These are phyloP conservation scores for Corythornis cristatus DNA, from an alignment of 2,113 vertebrate genomes.

Conservation along the genomic window DNA sequence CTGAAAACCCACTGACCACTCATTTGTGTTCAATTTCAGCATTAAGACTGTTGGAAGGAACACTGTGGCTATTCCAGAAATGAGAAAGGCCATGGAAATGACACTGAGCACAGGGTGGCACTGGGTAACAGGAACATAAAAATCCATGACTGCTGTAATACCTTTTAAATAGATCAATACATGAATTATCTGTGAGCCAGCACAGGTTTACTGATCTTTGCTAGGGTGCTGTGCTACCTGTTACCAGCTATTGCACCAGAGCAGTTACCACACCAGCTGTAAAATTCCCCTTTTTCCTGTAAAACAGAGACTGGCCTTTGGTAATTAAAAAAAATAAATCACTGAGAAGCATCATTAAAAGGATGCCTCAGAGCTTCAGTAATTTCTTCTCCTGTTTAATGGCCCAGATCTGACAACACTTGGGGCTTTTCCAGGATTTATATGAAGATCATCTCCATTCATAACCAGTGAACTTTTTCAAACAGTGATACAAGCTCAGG, in stretches of 20 bases:
- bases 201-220: not conserved
- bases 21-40: not conserved
- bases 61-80: not conserved
- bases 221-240: not conserved
- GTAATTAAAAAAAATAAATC: not conserved
- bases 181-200: not conserved
- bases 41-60: not conserved
- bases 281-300: not conserved
- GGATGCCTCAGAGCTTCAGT: not conserved
- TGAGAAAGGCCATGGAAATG: not conserved
- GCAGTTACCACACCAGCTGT: not conserved
- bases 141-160: not conserved
- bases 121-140: not conserved
- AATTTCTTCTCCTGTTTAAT: not conserved
- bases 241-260: not conserved
- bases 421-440: not conserved
- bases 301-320: not conserved
- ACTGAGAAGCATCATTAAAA: not conserved
- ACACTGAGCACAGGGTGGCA: not conserved
- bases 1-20: not conserved
- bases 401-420: not conserved
- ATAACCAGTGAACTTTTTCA: not conserved
- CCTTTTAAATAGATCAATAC: constrained; percentile 9
- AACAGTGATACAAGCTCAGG: not conserved
- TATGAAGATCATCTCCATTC: not conserved